These are phyloP conservation scores for Crambe crambe DNA, from an alignment of 37 sponge, comb jelly and placozoan species.

Conservation along the genomic window DNA sequence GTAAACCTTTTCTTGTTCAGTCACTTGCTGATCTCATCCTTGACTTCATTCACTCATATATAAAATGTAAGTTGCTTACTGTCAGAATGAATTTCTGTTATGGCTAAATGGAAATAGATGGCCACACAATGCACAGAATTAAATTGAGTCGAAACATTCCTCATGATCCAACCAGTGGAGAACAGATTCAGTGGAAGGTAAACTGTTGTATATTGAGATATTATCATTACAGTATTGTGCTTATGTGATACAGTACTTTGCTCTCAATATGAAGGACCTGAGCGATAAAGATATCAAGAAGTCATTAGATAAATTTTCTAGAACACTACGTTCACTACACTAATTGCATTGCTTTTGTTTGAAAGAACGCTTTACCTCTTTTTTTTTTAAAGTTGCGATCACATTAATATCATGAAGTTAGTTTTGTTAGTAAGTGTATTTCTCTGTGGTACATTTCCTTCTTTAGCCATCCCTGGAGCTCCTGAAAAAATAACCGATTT, in stretches of 20 bases:
- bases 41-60: conserved; percentile 69
- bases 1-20: conserved; percentile 17
- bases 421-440: too few relatives aligned
- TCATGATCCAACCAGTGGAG: conserved; percentile 77
- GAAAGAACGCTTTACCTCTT: too few relatives aligned
- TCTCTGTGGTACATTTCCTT: too few relatives aligned
- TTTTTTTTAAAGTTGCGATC: too few relatives aligned
- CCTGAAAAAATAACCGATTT: too few relatives aligned
- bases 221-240: background rate
- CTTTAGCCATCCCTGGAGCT: too few relatives aligned
- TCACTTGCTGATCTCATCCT: conserved; percentile 56
- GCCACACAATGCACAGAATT: conserved; percentile 67
- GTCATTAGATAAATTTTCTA: conserved; percentile 54
- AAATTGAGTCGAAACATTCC: conserved; percentile 61
- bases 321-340: conserved; percentile 45
- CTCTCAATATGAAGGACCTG: conserved; percentile 23
- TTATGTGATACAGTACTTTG: conserved; percentile 27
- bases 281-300: conserved; percentile 33
- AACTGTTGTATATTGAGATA: too few relatives aligned
- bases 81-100: too few relatives aligned
- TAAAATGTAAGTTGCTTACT: conserved; percentile 69
- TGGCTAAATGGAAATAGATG: conserved; percentile 35
- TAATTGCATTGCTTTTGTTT: too few relatives aligned
- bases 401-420: too few relatives aligned
- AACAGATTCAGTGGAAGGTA: conserved; percentile 86